phyloP scores from a whole-genome alignment of 2,113 vertebrate genomes.

The Acinonyx jubatus region DNA sequence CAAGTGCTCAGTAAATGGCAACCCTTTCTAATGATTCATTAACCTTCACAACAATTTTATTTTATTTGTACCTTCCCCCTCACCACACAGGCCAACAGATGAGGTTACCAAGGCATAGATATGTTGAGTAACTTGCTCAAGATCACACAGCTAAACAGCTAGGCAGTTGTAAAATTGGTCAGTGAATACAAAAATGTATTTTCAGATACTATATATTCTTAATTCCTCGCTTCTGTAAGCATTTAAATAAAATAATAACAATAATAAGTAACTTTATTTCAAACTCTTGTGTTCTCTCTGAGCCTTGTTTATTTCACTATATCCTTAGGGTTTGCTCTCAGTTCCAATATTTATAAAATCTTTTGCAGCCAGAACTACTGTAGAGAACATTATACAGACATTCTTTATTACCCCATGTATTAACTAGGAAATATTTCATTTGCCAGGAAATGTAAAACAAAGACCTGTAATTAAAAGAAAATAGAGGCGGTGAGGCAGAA shows the following conservation, averaged over 20 bases:
- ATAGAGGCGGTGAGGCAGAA: background rate
- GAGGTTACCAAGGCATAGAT: background rate
- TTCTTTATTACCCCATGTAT: background rate
- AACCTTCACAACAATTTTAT: background rate
- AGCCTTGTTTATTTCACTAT: background rate
- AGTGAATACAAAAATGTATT: background rate
- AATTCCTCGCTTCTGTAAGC: background rate
- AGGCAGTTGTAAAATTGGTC: background rate
- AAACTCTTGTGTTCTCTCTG: background rate
- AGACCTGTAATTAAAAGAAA: conserved; percentile 50
- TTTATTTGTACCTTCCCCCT: background rate
- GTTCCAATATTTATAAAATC: conserved; percentile 28
- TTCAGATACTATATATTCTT: background rate
- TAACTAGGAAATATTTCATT: conserved; percentile 56
- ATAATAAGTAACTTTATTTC: background rate
- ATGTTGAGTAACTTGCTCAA: background rate
- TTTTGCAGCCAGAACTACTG: background rate
- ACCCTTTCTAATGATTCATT: background rate
- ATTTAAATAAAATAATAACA: background rate
- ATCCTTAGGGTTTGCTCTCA: background rate
- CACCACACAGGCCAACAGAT: background rate
- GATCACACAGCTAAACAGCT: background rate
- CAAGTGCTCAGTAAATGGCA: background rate
- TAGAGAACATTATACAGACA: conserved; percentile 19
- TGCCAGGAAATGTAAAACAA: background rate